Percentiles rank a stretch among this genome's conserved stretches.
These are phyloP conservation scores for Naja naja DNA, from an alignment of 2,113 vertebrate species.

Conservation along the genomic window DNA sequence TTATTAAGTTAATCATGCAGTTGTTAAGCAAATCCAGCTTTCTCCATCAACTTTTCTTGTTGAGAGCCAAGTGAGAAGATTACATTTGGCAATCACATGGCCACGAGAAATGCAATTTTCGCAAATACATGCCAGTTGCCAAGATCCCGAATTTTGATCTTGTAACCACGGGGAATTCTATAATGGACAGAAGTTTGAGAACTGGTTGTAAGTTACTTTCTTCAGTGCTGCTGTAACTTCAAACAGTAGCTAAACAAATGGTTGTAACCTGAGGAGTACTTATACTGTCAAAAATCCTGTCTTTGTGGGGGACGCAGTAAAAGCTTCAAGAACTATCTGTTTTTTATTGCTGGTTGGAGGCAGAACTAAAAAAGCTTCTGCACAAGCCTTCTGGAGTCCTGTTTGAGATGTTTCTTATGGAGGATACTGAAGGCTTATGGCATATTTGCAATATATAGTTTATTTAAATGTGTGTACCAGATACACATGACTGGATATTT, in stretches of 20 bases:
- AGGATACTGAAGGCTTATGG: background rate
- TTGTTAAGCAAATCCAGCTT: background rate
- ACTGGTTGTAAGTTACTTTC: background rate
- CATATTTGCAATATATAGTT: background rate
- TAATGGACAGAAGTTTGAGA: background rate
- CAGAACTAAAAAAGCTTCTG: background rate
- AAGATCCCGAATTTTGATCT: background rate
- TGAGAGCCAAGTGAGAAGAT: too few relatives aligned
- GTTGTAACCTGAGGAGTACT: too few relatives aligned
- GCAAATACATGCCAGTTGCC: background rate
- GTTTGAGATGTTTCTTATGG: background rate
- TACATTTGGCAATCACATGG: too few relatives aligned
- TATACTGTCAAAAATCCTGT: background rate
- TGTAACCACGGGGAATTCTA: background rate
- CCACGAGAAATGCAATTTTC: background rate
- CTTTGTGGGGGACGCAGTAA: background rate
- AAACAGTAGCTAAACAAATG: background rate
- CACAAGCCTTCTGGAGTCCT: background rate
- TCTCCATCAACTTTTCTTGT: background rate
- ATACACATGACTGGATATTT: background rate
- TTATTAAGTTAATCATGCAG: background rate
- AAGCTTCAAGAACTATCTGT: background rate
- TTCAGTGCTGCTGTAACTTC: background rate
- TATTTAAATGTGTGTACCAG: background rate
- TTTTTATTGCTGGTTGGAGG: background rate